These are phyloP conservation scores for Corythoichthys haematopterus DNA, from an alignment of 2,113 vertebrate genomes.

Conservation along the genomic window DNA sequence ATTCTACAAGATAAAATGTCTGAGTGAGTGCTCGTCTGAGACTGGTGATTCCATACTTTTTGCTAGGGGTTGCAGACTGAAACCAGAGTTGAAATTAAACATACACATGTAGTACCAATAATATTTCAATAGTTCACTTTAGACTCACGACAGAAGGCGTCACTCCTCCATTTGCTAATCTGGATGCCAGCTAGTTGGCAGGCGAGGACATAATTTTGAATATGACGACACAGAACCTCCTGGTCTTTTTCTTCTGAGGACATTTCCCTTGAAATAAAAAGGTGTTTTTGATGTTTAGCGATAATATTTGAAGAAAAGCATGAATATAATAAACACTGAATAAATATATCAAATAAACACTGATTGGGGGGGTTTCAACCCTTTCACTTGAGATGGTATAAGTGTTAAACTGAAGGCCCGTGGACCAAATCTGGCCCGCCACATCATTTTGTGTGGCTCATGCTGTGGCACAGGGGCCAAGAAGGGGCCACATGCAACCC, in stretches of 20 bases:
- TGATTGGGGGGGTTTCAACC: background rate
- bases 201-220: conserved; percentile 20
- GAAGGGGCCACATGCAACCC: too few relatives aligned
- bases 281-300: background rate
- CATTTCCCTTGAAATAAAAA: conserved; percentile 18
- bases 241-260: background rate
- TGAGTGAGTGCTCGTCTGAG: too few relatives aligned
- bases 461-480: too few relatives aligned
- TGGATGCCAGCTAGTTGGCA: conserved; percentile 24
- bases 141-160: conserved; percentile 29
- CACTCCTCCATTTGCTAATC: conserved; percentile 17
- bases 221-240: conserved; percentile 8
- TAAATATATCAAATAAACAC: background rate
- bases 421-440: too few relatives aligned
- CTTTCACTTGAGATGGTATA: background rate
- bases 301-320: background rate
- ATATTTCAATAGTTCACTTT: background rate
- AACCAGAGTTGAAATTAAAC: background rate
- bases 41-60: too few relatives aligned
- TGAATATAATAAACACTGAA: background rate
- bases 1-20: too few relatives aligned
- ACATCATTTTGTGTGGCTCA: too few relatives aligned
- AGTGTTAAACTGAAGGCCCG: too few relatives aligned
- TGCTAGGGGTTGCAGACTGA: too few relatives aligned
- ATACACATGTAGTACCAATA: background rate